Percentiles rank a stretch among this genome's conserved stretches.
Evolutionary conservation across 2,888 invertebrate species (phyloP).

Genomic region (Hirtodrosophila histrioides): DNA sequence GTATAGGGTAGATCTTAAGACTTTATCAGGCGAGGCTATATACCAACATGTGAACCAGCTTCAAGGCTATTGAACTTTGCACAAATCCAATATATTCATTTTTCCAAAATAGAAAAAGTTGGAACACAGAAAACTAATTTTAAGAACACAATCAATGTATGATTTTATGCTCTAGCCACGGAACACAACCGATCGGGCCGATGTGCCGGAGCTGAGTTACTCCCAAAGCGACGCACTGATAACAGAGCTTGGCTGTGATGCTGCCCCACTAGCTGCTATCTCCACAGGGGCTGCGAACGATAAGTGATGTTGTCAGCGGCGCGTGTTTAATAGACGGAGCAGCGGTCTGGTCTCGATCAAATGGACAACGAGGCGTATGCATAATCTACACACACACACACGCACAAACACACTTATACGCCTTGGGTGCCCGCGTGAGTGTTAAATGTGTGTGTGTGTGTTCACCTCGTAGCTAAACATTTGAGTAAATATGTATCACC

Average conservation of each 20-base stretch:
- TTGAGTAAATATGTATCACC: constrained; percentile 62
- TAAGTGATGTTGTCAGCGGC: constrained; percentile 10
- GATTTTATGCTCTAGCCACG: not conserved
- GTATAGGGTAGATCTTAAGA: too few species aligned
- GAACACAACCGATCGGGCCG: constrained; percentile 6
- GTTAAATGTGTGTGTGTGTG: constrained; percentile 25
- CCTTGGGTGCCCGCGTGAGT: constrained; percentile 25
- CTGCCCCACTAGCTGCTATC: constrained; percentile 15
- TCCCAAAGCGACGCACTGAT: constrained; percentile 18
- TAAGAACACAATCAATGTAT: not conserved
- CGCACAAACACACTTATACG: constrained; percentile 27
- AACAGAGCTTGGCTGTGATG: constrained; percentile 5
- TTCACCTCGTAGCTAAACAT: constrained; percentile 57
- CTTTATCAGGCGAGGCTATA: too few species aligned
- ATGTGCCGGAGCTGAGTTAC: constrained; percentile 24
- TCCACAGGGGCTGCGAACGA: constrained; percentile 5
- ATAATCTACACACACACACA: constrained; percentile 20
- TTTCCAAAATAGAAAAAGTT: not conserved
- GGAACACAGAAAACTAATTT: not conserved
- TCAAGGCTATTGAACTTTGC: too few species aligned
- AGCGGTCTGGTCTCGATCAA: constrained; percentile 15
- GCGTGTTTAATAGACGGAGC: constrained; percentile 15
- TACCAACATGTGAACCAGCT: too few species aligned
- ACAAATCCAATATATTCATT: too few species aligned
- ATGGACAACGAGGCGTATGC: constrained; percentile 34